A percentile compares a stretch with the other conserved stretches of the same genome.
These are phyloP conservation scores for Laupala kohalensis DNA, from an alignment of 1,140 invertebrate genomes.

Conservation along the genomic window DNA sequence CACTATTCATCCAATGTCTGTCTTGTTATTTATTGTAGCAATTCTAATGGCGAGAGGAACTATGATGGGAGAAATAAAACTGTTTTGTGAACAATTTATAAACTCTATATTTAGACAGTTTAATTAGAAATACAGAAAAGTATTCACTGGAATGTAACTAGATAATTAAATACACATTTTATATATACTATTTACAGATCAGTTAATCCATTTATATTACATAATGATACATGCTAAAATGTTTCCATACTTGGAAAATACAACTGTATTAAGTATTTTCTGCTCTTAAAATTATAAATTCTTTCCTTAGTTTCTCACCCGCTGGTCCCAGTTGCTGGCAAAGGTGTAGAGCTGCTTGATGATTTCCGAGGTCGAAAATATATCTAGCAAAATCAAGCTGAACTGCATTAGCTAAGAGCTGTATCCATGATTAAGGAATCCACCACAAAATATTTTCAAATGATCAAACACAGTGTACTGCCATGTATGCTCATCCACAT, in stretches of 20 bases:
- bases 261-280: slow-evolving; percentile 3
- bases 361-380: slow-evolving; percentile 13
- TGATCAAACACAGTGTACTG: no score
- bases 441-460: no score
- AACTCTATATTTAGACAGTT: not conserved
- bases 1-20: no score
- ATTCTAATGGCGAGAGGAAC: no score
- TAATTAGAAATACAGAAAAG: not conserved
- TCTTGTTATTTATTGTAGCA: no score
- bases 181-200: not conserved
- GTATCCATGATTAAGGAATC: slow-evolving; percentile 13
- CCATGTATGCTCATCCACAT: no score
- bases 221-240: not conserved
- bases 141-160: not conserved
- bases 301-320: slow-evolving; percentile 26
- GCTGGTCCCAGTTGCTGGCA: slow-evolving; percentile 26
- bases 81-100: not conserved
- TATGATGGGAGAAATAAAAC: no score
- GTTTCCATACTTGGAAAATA: not conserved
- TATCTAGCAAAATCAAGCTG: slow-evolving; percentile 12
- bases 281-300: slow-evolving; percentile 24
- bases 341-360: slow-evolving; percentile 23
- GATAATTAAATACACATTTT: not conserved
- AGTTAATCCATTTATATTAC: not conserved
- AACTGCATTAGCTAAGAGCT: slow-evolving; percentile 13